Base-by-base conservation (phyloP, 30 jellyfish, hydroid and myxozoan genomes). In the Aurelia sp. region DNA sequence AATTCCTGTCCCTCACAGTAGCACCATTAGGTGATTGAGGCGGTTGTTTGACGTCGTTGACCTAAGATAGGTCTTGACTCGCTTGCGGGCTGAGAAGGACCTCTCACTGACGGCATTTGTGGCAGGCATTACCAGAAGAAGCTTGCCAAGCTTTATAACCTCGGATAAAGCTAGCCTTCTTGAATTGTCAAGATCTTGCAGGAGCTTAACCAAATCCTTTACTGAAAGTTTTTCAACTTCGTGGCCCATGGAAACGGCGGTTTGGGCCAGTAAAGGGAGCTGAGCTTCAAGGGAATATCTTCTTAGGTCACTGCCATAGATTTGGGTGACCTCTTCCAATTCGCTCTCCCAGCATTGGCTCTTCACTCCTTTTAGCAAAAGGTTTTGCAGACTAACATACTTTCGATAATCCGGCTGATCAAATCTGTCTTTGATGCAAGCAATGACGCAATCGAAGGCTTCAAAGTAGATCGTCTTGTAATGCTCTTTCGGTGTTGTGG, bases 71-170 rank as follows among this genome's bases (percentile, higher is more conserved):
- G n/a, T n/a, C n/a, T n/a, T n/a, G n/a, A n/a, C n/a, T n/a, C n/a
- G n/a, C n/a, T n/a, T n/a, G n/a, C n/a, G n/a, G n/a, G n/a, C n/a
- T n/a, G 89, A 18, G 80, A 82, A 82, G 22, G 91, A 47, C 55
- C 82, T 69, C 23, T 82, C 92, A 41, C 92, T 66, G 0, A 69
- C 30, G 2, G 85, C 77, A 35, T 69, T 82, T 27, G 90, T 82
- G 11, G 92, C 92, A 47, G 92, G 90, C 90, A 80, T 80, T 20
- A 80, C 85, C 48, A 80, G 48, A 0, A 73, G 19, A 57, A 73
- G 3, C 51, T 73, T 73, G 0, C 11, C 71, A 41, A 44, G 20
- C 77, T 0, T n/a, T 13, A 64, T 8, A 6, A 40, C 59, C 11
- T 68, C 61, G 18, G 9, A 1, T 5, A 68, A 4, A 0, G 78